Evolutionary conservation across 2,888 invertebrate species (phyloP), one percentile per base, ranked within the genome.

Genomic region (Ctenicera cuprea): DNA sequence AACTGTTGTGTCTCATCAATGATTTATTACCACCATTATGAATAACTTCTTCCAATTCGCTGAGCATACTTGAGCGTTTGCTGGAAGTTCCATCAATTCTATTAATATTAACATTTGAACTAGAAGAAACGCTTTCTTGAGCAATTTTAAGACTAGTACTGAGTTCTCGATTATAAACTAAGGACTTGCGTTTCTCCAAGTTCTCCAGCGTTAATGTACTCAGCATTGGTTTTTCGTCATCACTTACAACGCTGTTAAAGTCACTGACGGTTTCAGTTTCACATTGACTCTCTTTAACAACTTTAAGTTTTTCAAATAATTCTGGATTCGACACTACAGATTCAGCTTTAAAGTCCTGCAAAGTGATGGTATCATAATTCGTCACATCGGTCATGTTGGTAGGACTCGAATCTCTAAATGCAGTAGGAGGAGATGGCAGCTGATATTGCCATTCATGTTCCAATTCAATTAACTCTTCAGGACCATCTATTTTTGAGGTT

Each of bases 371-470:
- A 38, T 83, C 82, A 45, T 80, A 79, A 63, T 80, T 79, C 8
- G 78, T 78, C 9, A 76, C 67, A 45, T 79, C 81, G 5, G 81
- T 79, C 37, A 81, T 75, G 75, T 78, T 81, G 9, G 80, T 79
- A 7, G 87, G 86, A 78, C 85, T 85, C 7, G 82, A 78, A 76
- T 91, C 91, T 62, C 90, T 84, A 81, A 91, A 90, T 14, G 89
- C 89, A 64, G 88, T 89, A 0, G 91, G 91, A 0, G 91, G 91
- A 0, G 90, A 90, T 0, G 91, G 91, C 48, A 91, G 84, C 76
- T 88, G 87, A 85, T 90, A 88, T 81, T 91, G 86, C 91, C 91
- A 91, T 45, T 87, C 86, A 12, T 75, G 74, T 64, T 83, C 82
- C 18, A 83, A 73, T 59, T 86, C 85, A 22, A 72, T 65, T 7